Base-by-base conservation (phyloP, 2,888 invertebrate species). In the Norana najaformis region DNA sequence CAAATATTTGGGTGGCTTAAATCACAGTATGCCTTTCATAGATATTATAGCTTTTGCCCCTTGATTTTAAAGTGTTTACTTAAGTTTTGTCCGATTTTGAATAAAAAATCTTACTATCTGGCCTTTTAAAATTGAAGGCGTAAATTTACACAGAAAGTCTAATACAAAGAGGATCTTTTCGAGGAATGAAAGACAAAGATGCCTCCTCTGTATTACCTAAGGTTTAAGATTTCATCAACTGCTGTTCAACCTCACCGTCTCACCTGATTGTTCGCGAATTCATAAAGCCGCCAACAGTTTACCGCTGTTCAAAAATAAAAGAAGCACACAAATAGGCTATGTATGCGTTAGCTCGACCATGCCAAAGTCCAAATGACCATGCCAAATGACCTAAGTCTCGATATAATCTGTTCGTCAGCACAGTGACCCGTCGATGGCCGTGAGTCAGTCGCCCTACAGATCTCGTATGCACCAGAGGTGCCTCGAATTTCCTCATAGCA, bases 231-330 rank as follows among this genome's bases (percentile, higher is more conserved):
- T 8, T 69, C 16, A 69, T 16, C 30, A 30, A 69, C n/a, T 69
- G n/a, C n/a, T n/a, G 69, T n/a, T n/a, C n/a, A 69, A 69, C n/a
- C n/a, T n/a, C n/a, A n/a, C n/a, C n/a, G n/a, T 69, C 69, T 69
- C 69, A 69, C 69, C 69, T 69, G 69, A 69, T 69, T 69, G 69
- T 69, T 69, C 11, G 30, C 69, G n/a, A n/a, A 69, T 69, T 69
- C 69, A 69, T 69, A n/a, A 69, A 69, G 69, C n/a, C 69, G 69
- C n/a, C 69, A n/a, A 69, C 69, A 16, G 69, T 69, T 69, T n/a
- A 69, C 30, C n/a, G 69, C 30, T n/a, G 69, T 69, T 69, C 11
- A 11, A 69, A 8, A 69, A 11, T 6, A 47, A 47, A 47, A 23
- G 47, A 1, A 20, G 23, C 1, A 23, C 47, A n/a, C 69, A 30